Base-by-base conservation (phyloP, 37 sponge, comb jelly and placozoan genomes). In the Theonella swinhoei region DNA sequence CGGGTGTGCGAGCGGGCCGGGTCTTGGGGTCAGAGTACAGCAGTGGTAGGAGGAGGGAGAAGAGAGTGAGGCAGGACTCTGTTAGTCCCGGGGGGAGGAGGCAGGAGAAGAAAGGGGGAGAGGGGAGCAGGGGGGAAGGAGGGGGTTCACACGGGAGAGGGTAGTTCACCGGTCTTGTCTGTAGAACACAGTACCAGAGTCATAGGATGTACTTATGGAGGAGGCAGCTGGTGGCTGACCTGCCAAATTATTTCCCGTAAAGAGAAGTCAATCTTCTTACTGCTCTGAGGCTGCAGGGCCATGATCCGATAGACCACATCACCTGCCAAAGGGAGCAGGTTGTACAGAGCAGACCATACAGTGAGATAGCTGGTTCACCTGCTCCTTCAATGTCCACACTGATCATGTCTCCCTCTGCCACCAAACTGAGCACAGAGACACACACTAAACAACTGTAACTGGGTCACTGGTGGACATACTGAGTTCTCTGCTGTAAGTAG, bases 31-130 rank as follows among this genome's bases (percentile, higher is more conserved):
- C n/a, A 3, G 58, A 11, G 42, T 26, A 75, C 3, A 20, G 64
- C 28, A 38, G 70, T 31, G 89, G 84, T 3, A 84, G 23, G 33
- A 89, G 88, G 71, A 73, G 76, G 23, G 76, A 62, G 72, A 92
- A 83, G 31, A 92, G 82, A 29, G 40, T 40, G 60, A 84, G 30
- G 38, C 74, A 77, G 66, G 65, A 33, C n/a, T 68, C 37, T 37
- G 70, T 74, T 41, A 92, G 85, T 37, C 93, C 93, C 2, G 88
- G 77, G 19, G 88, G 93, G 5, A 26, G 62, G 28, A 68, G 34
- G 24, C 39, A 30, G 20, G 79, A 62, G 64, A 84, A 92, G 80
- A 77, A 84, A 36, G 35, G 32, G 32, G 73, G 33, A 30, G 77
- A 31, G 19, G 63, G 35, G 29, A 23, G 33, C 1, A 54, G 42